phyloP scores from a whole-genome alignment of 1,140 invertebrate species.

The Drosophila parvula region DNA sequence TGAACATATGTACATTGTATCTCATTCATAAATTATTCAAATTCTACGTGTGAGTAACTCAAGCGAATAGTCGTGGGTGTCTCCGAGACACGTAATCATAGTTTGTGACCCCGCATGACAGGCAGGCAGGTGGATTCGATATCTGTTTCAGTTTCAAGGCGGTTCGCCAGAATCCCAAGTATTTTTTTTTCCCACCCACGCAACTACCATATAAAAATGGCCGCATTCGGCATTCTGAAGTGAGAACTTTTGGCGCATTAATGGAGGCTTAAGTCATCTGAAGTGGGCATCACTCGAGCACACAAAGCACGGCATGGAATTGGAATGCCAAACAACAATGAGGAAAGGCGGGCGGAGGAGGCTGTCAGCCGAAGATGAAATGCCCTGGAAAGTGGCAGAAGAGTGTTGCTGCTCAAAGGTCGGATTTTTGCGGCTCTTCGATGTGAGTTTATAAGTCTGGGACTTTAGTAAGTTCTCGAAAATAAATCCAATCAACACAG shows the following conservation, averaged over 20 bases:
- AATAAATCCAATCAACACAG: background rate
- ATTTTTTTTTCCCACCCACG: constrained; percentile 39
- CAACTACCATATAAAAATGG: constrained; percentile 54
- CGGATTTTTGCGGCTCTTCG: background rate
- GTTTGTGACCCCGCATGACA: constrained; percentile 42
- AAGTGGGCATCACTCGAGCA: constrained; percentile 62
- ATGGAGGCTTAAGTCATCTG: constrained; percentile 67
- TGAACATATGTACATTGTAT: background rate
- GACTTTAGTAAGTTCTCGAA: background rate
- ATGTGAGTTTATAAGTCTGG: background rate
- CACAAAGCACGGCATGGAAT: constrained; percentile 38
- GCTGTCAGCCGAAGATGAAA: constrained; percentile 37
- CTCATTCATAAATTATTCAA: constrained; percentile 54
- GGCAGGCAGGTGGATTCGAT: constrained; percentile 52
- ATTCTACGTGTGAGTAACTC: constrained; percentile 54
- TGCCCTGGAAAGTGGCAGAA: constrained; percentile 30
- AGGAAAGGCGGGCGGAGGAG: constrained; percentile 7
- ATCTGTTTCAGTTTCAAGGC: constrained; percentile 31
- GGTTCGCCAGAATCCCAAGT: constrained; percentile 36
- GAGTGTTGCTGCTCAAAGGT: constrained; percentile 5
- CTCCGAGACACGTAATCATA: constrained; percentile 57
- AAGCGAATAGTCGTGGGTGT: constrained; percentile 53
- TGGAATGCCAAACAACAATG: constrained; percentile 34
- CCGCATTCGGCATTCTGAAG: constrained; percentile 56
- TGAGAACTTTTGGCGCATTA: constrained; percentile 73